A percentile compares a stretch with the other conserved stretches of the same genome.
Conservation (phyloP, 2,888 invertebrate species). For the Horisme vitalbata region DNA sequence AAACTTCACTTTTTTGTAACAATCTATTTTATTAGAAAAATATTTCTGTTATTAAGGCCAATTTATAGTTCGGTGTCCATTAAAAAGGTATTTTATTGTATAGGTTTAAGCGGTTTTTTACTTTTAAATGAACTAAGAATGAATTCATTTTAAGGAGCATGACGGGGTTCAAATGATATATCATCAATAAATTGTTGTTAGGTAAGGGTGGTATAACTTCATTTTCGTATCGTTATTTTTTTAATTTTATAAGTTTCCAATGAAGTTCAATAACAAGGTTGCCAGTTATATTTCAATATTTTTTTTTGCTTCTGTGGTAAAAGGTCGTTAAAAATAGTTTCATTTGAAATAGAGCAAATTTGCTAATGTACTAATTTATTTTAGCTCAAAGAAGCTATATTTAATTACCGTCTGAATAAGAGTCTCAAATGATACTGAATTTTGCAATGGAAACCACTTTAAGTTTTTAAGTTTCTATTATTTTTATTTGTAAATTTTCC, state of each 20-base stretch:
- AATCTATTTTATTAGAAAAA: conserved; percentile 63
- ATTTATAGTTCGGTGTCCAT: conserved; percentile 71
- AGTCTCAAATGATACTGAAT: too few species aligned
- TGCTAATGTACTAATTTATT: too few species aligned
- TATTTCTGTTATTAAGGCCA: conserved; percentile 76
- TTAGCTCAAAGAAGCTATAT: too few species aligned
- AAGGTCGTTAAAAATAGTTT: too few species aligned
- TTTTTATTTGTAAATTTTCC: too few species aligned
- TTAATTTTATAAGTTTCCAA: conserved; percentile 7
- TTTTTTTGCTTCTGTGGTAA: too few species aligned
- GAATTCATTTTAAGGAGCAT: conserved; percentile 50
- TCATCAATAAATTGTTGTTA: conserved; percentile 35
- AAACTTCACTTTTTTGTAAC: conserved; percentile 70
- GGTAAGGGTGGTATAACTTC: conserved; percentile 34
- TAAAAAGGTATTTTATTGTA: conserved; percentile 75
- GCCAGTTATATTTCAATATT: too few species aligned
- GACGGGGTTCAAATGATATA: conserved; percentile 36
- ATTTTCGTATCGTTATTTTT: conserved; percentile 37
- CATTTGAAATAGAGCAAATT: too few species aligned
- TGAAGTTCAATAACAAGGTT: conserved; percentile 6
- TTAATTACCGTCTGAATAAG: too few species aligned
- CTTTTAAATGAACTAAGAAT: conserved; percentile 51
- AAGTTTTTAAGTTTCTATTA: too few species aligned
- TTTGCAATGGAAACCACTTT: too few species aligned
- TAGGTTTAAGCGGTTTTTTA: conserved; percentile 65